Conservation (phyloP, 2,888 invertebrate species). For the Nomada fucata region DNA sequence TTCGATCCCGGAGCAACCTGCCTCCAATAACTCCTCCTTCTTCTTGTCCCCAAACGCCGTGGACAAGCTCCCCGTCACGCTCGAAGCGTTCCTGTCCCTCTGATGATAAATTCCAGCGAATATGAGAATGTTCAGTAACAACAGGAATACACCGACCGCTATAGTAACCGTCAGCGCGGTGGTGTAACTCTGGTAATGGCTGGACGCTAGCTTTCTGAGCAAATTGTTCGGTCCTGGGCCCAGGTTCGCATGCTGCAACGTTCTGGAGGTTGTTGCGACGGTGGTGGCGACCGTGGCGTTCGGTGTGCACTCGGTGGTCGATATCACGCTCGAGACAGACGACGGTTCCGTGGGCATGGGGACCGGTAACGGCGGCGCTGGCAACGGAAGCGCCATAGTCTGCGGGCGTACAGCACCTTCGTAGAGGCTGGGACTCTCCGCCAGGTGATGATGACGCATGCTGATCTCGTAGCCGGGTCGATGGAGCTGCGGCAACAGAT, state of each 20-base stretch:
- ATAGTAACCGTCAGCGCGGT: slow-evolving; percentile 95
- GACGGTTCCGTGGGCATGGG: slow-evolving; percentile 85
- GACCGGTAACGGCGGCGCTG: slow-evolving; percentile 84
- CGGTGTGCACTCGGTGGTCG: slow-evolving; percentile 91
- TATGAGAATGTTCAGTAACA: slow-evolving; percentile 92
- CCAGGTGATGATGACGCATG: slow-evolving; percentile 95
- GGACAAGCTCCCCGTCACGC: slow-evolving; percentile 76
- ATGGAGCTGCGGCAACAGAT: slow-evolving; percentile 95
- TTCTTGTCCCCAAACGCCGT: slow-evolving; percentile 87
- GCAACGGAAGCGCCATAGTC: slow-evolving; percentile 88
- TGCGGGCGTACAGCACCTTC: slow-evolving; percentile 92
- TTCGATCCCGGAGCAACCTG: slow-evolving; percentile 89
- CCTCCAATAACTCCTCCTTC: slow-evolving; percentile 91
- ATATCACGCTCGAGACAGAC: slow-evolving; percentile 71
- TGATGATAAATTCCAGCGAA: slow-evolving; percentile 96
- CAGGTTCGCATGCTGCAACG: slow-evolving; percentile 79
- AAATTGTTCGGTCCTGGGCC: slow-evolving; percentile 89
- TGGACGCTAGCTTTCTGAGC: slow-evolving; percentile 90
- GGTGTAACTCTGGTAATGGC: slow-evolving; percentile 94
- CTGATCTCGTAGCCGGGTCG: slow-evolving; percentile 93
- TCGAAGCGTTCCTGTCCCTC: slow-evolving; percentile 86
- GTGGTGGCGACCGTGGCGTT: slow-evolving; percentile 83
- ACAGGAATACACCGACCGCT: slow-evolving; percentile 92
- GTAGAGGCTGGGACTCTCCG: slow-evolving; percentile 85
- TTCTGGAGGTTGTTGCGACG: slow-evolving; percentile 70